A percentile compares a stretch with the other conserved stretches of the same genome.
These are phyloP conservation scores for Eudemis profundana DNA, from an alignment of 2,888 invertebrate genomes.

Conservation along the genomic window DNA sequence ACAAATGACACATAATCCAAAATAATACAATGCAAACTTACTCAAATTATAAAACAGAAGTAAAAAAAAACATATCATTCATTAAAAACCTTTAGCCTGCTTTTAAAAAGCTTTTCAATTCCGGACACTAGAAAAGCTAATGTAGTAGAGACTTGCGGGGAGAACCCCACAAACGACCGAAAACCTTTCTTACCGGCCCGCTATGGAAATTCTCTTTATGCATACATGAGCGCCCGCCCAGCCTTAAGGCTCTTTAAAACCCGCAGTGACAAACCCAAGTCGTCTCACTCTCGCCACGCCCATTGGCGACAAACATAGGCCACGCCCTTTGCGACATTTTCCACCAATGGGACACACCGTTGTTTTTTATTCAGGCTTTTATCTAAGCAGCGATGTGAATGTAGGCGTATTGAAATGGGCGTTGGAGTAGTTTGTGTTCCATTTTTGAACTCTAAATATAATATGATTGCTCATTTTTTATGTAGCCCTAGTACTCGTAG, in stretches of 20 bases:
- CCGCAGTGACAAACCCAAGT: constrained; percentile 73
- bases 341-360: constrained; percentile 66
- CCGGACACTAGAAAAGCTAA: too few relatives aligned
- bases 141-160: too few relatives aligned
- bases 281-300: constrained; percentile 75
- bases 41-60: too few relatives aligned
- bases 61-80: too few relatives aligned
- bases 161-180: constrained; percentile 2
- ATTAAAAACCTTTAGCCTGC: too few relatives aligned
- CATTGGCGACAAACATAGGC: constrained; percentile 77
- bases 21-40: too few relatives aligned
- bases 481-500: neutral
- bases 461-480: neutral
- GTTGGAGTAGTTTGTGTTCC: constrained; percentile 3
- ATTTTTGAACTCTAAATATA: neutral
- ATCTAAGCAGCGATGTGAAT: constrained; percentile 9
- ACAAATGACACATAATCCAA: too few relatives aligned
- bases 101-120: too few relatives aligned
- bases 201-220: constrained; percentile 7
- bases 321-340: constrained; percentile 81
- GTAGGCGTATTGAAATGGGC: constrained; percentile 27
- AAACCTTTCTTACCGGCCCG: constrained; percentile 10
- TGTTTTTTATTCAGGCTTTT: constrained; percentile 60
- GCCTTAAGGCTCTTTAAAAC: constrained; percentile 58
- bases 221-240: constrained; percentile 33